Evolutionary conservation across 1,140 invertebrate genomes (phyloP).

Genomic region (Eulimnadia texana): DNA sequence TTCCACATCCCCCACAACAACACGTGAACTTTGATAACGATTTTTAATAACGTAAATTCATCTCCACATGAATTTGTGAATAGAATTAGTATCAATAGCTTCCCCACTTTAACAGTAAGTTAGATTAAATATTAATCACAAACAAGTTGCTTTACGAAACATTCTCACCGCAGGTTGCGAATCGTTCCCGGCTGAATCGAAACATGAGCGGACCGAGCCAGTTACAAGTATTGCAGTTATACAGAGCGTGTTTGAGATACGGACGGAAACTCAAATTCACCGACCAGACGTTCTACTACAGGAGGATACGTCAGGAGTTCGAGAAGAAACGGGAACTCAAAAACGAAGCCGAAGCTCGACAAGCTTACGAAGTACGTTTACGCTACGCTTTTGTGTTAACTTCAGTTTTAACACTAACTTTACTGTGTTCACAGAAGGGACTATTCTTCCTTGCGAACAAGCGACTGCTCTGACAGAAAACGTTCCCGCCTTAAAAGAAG

Average conservation of each 20-base stretch:
- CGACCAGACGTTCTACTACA: conserved; percentile 40
- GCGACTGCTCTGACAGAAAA: not conserved
- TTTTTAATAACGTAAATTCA: too few species aligned
- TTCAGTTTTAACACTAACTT: not conserved
- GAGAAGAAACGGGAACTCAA: conserved; percentile 36
- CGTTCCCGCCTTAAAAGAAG: too few species aligned
- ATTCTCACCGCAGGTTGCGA: not conserved
- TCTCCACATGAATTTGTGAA: too few species aligned
- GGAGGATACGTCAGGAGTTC: conserved; percentile 41
- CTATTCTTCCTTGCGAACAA: not conserved
- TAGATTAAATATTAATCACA: not conserved
- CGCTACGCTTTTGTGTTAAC: not conserved
- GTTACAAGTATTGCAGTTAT: conserved; percentile 27
- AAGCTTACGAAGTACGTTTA: conserved; percentile 14
- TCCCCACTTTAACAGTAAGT: not conserved
- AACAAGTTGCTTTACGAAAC: not conserved
- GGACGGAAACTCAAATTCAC: conserved; percentile 41
- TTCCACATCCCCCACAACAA: too few species aligned
- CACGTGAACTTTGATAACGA: too few species aligned
- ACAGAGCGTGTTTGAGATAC: conserved; percentile 43
- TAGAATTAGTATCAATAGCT: too few species aligned
- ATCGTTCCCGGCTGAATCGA: not conserved
- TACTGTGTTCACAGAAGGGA: not conserved
- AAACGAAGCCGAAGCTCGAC: conserved; percentile 34
- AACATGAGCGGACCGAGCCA: conserved; percentile 6